Evolutionary conservation across 1,140 invertebrate species (phyloP), one percentile per base, ranked within the genome.

Genomic region (Hermatobates lingyangjiaoensis): DNA sequence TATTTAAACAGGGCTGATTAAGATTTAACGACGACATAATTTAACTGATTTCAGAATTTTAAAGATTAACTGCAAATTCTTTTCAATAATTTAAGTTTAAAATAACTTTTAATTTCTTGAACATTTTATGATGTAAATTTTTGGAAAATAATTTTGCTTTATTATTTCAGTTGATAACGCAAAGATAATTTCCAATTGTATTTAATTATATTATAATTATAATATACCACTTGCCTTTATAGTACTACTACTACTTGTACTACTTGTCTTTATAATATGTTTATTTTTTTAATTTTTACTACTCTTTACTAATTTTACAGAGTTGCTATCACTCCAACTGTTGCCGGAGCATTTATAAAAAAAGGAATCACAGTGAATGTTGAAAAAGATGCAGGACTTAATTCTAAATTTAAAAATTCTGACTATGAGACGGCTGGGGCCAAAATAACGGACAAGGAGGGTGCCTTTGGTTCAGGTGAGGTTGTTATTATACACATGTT

Each of bases 341-440:
- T 83, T 44, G 74, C 79, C 30, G 72, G 72, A 45, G 73, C 72
- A 53, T 69, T 91, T 50, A 71, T 73, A 18, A 88, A 90, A 63
- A 87, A 87, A 66, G 87, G 87, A 4, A 87, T 90, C 61, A 78
- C 64, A 54, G 80, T 92, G 0, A 75, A 77, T 56, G 65, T 91
- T 12, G 85, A 91, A 69, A 73, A 79, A 59, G 78, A 79, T 61
- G 87, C 87, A 23, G 88, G 88, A 23, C 50, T 67, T 12, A 68
- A 73, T 56, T 77, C 87, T 0, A 83, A 83, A 65, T 90, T 90
- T 64, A 67, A 73, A 10, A 82, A 92, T 64, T 68, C 73, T 42
- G 77, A 82, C 44, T 91, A 82, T 64, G 75, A 74, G 60, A 68
- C 73, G 45, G 75, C 74, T 45, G 87, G 87, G 47, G 87, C 80